Base-by-base conservation (phyloP, 2,797 vertebrate species). In the Caiman crocodilus region DNA sequence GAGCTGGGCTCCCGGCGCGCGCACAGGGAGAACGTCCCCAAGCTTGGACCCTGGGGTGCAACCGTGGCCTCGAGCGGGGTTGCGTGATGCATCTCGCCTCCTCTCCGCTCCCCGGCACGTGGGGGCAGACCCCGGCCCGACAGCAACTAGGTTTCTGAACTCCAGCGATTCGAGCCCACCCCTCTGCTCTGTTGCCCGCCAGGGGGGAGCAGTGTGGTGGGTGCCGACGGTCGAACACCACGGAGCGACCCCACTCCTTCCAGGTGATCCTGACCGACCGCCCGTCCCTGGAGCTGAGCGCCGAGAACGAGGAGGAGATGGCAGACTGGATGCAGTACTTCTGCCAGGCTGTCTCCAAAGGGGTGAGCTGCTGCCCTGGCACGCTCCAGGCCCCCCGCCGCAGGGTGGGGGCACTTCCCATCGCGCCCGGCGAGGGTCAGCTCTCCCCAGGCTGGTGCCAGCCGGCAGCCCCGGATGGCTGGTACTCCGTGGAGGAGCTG, bases 311-410 rank as follows among this genome's bases (percentile, higher is more conserved):
- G 97, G 98, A 98, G 58, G 99, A 99, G 85, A 99, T 99, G 99
- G 99, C 99, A 0, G 99, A 99, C 61, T 99, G 99, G 99, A 99
- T 99, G 99, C 98, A 99, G 97, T 98, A 98, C 91, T 98, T 99
- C 83, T 99, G 99, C 97, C 99, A 99, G 97, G 99, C 99, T 0
- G 99, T 99, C 93, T 99, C 99, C 85, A 99, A 99, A 97, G 99
- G 99, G 98, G 99, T 99, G 94, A 98, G 98, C 76, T 0, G 1
- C 17, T 23, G 79, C 35, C 80, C 1, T 0, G 2, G 6, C 63
- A 4, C 18, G 55, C 3, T 4, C 25, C 6, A 11, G 42, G 23
- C 2, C 2, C 7, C 9, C 35, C 17, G 3, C 1, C 5, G 23
- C 28, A 0, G 42, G 11, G 42, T 14, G 5, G 6, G 13, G 56